These are phyloP conservation scores for Cetonia aurata DNA, from an alignment of 2,888 invertebrate species.

Conservation along the genomic window DNA sequence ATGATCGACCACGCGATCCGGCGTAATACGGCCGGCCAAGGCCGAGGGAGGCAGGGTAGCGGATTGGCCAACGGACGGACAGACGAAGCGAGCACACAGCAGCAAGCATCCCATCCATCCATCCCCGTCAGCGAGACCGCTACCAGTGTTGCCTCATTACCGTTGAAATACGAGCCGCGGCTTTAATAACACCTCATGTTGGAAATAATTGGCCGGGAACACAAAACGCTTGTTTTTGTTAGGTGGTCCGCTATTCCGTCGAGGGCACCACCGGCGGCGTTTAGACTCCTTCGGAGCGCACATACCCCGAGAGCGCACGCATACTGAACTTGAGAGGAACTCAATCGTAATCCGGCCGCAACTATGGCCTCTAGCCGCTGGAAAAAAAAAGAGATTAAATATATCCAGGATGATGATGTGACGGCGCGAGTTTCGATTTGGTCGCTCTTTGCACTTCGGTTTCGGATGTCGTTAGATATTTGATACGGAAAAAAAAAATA, in stretches of 20 bases:
- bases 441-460: constrained; percentile 23
- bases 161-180: constrained; percentile 63
- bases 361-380: constrained; percentile 5
- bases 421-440: constrained; percentile 17
- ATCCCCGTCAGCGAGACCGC: constrained; percentile 59
- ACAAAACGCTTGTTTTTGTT: constrained; percentile 64
- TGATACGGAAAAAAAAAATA: constrained; percentile 1
- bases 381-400: constrained; percentile 30
- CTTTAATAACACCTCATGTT: constrained; percentile 64
- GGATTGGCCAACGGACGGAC: constrained; percentile 38
- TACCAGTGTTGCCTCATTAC: constrained; percentile 65
- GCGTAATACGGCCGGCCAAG: background rate
- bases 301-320: background rate
- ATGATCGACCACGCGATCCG: background rate
- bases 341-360: constrained; percentile 29
- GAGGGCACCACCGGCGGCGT: constrained; percentile 19
- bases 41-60: background rate
- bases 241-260: constrained; percentile 57
- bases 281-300: background rate
- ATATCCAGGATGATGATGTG: constrained; percentile 6
- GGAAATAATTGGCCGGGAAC: constrained; percentile 64
- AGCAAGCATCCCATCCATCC: constrained; percentile 57
- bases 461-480: constrained; percentile 35
- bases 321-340: constrained; percentile 6
- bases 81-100: constrained; percentile 49